phyloP scores from a whole-genome alignment of 2,113 vertebrate species.

The Tragulus kanchil region DNA sequence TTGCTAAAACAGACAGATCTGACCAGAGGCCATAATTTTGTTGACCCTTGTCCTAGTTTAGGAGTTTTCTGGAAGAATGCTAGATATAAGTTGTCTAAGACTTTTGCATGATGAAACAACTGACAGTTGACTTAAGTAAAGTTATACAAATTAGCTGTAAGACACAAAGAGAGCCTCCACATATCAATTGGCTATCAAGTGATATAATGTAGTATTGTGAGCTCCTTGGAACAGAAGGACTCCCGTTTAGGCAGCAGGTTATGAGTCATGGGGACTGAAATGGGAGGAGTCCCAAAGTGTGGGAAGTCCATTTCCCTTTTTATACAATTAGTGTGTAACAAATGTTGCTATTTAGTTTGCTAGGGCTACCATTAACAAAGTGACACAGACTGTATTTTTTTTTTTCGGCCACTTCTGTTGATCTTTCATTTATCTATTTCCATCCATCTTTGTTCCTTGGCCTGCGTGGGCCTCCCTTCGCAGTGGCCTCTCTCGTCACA shows the following conservation, averaged over 20 bases:
- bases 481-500: no score
- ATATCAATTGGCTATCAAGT: neutral
- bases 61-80: neutral
- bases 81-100: neutral
- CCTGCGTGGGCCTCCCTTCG: no score
- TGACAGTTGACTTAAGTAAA: neutral
- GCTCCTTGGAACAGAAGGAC: neutral
- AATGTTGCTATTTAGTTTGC: neutral
- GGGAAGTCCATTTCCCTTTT: neutral
- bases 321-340: neutral
- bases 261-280: neutral
- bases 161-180: neutral
- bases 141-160: neutral
- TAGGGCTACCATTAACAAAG: neutral
- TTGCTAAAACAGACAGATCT: slow-evolving; percentile 26
- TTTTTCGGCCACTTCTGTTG: no score
- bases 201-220: neutral
- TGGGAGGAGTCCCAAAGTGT: neutral
- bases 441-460: no score
- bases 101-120: slow-evolving; percentile 8
- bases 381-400: neutral
- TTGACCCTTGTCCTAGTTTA: neutral
- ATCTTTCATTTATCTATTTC: no score
- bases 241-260: neutral
- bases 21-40: neutral